Conservation (phyloP, 2,888 invertebrate genomes). For the Andrena minutula region DNA sequence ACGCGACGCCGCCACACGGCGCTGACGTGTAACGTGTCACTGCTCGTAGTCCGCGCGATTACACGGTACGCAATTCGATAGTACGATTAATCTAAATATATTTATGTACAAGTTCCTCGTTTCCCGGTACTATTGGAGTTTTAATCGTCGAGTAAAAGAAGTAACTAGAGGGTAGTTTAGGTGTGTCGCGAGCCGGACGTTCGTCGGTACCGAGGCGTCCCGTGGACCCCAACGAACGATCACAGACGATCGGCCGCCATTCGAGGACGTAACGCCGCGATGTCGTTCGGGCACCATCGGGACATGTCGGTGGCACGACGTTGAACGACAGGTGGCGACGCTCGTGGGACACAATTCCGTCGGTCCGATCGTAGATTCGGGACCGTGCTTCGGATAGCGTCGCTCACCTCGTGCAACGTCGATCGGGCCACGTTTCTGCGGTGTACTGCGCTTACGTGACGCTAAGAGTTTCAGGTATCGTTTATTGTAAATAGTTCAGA, state of each 20-base stretch:
- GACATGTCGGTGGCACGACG: neutral
- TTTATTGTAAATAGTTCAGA: constrained; percentile 80
- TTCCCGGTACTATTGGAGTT: constrained; percentile 76
- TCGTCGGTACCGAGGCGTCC: constrained; percentile 21
- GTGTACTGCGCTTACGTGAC: constrained; percentile 71
- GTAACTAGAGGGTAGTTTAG: constrained; percentile 71
- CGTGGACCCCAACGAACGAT: neutral
- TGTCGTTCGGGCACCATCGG: neutral
- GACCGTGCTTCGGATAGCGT: constrained; percentile 12
- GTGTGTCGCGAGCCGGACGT: constrained; percentile 53
- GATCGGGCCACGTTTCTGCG: constrained; percentile 37
- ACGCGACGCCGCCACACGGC: constrained; percentile 36
- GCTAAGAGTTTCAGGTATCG: constrained; percentile 71
- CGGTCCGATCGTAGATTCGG: constrained; percentile 5
- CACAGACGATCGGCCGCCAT: neutral
- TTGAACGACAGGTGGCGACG: neutral
- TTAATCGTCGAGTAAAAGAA: constrained; percentile 71
- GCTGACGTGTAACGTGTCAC: constrained; percentile 45
- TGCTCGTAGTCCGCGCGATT: constrained; percentile 22
- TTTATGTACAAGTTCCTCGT: constrained; percentile 84
- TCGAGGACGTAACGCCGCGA: neutral
- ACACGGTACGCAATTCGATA: constrained; percentile 74
- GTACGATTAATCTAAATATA: constrained; percentile 79
- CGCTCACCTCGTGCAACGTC: constrained; percentile 13
- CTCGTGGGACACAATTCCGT: neutral